Conservation (phyloP, 1,140 invertebrate genomes). For the Drosophila lacteicornis region DNA sequence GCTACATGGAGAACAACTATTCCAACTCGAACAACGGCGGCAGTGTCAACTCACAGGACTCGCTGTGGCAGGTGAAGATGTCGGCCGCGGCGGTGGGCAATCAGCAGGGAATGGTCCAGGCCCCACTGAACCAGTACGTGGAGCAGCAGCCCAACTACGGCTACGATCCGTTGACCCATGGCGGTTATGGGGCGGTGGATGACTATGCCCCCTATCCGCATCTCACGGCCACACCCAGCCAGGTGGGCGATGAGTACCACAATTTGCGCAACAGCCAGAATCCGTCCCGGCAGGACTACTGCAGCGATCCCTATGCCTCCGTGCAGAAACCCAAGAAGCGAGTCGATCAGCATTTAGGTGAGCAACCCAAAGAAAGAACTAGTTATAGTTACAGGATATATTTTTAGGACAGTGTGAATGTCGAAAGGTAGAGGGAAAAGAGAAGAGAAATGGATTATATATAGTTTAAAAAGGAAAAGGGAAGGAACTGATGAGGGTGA, state of each 20-base stretch:
- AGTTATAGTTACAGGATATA: background rate
- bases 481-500: background rate
- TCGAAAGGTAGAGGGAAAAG: background rate
- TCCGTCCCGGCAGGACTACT: constrained; percentile 93
- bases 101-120: constrained; percentile 86
- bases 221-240: constrained; percentile 88
- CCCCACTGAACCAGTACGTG: constrained; percentile 86
- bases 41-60: constrained; percentile 96
- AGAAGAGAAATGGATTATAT: no score
- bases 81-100: constrained; percentile 88
- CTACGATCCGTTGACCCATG: constrained; percentile 92
- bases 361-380: constrained; percentile 73
- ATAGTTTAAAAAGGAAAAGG: background rate
- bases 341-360: constrained; percentile 92
- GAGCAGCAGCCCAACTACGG: constrained; percentile 88
- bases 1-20: constrained; percentile 95
- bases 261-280: constrained; percentile 90
- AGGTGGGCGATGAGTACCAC: constrained; percentile 88
- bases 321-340: constrained; percentile 94
- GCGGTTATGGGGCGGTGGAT: constrained; percentile 92
- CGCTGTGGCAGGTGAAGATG: constrained; percentile 97
- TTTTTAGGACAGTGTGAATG: background rate
- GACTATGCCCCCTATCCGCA: constrained; percentile 94
- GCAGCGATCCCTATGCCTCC: constrained; percentile 93
- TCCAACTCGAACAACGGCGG: constrained; percentile 96